phyloP scores from a whole-genome alignment of 2,113 vertebrate genomes.

The Etia nguti region DNA sequence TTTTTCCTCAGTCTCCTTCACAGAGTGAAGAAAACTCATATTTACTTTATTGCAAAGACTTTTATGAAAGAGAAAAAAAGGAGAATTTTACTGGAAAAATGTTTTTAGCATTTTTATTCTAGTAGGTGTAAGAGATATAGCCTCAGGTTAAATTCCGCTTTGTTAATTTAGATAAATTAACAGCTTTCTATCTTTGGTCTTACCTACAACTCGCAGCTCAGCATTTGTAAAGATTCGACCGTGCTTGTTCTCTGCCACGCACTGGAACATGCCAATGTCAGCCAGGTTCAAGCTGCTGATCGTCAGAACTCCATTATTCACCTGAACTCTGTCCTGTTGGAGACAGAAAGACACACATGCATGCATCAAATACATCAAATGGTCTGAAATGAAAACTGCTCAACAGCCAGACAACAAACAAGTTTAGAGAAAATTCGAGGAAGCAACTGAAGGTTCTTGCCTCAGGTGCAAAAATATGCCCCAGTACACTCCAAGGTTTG shows the following conservation, averaged over 20 bases:
- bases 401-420: not conserved
- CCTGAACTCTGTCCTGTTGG: constrained; percentile 84
- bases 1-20: not conserved
- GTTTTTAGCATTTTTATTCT: not conserved
- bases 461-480: not conserved
- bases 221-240: constrained; percentile 84
- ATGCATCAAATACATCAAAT: not conserved
- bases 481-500: not conserved
- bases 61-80: not conserved
- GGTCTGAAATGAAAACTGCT: not conserved
- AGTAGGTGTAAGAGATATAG: not conserved
- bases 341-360: constrained; percentile 2
- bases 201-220: constrained; percentile 89
- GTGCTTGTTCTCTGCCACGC: constrained; percentile 88
- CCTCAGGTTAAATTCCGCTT: not conserved
- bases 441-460: not conserved
- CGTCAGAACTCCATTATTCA: constrained; percentile 84
- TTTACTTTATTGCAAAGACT: not conserved
- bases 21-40: not conserved
- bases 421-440: not conserved
- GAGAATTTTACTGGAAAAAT: not conserved
- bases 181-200: constrained; percentile 5
- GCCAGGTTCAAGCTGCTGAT: constrained; percentile 80
- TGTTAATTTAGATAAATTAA: not conserved
- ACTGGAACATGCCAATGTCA: constrained; percentile 95